Percentiles rank a stretch among this genome's conserved stretches.
Evolutionary conservation across 2,113 vertebrate genomes (phyloP).

Genomic region (Pipra filicauda): DNA sequence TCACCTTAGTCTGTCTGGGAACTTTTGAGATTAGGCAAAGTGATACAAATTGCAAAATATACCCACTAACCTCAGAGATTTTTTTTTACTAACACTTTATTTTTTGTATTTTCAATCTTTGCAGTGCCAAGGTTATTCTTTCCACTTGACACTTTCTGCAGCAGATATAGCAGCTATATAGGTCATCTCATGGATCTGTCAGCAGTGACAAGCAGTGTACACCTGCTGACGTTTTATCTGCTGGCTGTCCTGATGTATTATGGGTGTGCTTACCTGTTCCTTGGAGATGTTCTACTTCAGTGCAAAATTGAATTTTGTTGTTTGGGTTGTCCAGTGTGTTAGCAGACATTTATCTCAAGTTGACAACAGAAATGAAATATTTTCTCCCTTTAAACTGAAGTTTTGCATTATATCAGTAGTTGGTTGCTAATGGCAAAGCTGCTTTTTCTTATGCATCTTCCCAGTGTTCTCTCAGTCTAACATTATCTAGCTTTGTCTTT

Average conservation of each 20-base stretch:
- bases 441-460: neutral
- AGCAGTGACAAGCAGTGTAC: neutral
- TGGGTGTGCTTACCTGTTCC: neutral
- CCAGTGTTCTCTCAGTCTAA: neutral
- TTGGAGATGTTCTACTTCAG: neutral
- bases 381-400: neutral
- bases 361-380: neutral
- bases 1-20: neutral
- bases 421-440: neutral
- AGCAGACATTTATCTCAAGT: neutral
- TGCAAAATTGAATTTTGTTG: neutral
- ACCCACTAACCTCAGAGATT: neutral
- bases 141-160: neutral
- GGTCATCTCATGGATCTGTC: neutral
- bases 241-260: neutral
- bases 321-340: neutral
- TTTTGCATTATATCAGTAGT: neutral
- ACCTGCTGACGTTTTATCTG: neutral
- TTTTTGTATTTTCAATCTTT: neutral
- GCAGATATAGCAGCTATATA: neutral
- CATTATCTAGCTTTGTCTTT: neutral
- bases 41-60: neutral
- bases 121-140: conserved; percentile 3
- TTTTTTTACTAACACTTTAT: neutral
- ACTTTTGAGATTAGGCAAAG: neutral